Base-by-base conservation (phyloP, 2,888 invertebrate species). In the Vanessa cardui region DNA sequence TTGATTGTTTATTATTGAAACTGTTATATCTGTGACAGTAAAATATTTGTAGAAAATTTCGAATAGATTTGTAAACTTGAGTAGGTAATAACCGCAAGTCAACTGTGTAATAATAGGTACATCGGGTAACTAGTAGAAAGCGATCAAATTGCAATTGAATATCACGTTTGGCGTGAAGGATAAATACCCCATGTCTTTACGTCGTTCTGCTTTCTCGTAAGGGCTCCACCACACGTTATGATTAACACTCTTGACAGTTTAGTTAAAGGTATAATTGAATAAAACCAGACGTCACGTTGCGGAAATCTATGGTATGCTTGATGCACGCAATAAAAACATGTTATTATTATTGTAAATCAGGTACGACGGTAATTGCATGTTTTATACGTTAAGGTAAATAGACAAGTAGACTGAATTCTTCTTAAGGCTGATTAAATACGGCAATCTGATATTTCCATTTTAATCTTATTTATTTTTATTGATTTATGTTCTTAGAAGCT, bases 71-170 rank as follows among this genome's bases (percentile, higher is more conserved):
- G 33, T 33, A 56, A 33, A 33, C 33, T 8, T 56, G 33, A 50
- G 15, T n/a, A n/a, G n/a, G n/a, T 33, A 16, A 33, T 33, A 49
- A 50, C 56, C 39, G 56, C 56, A 33, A 18, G 20, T 60, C 61
- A 50, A n/a, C 49, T 16, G 46, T 45, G 45, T 62, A 54, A 73
- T 72, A 64, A 62, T 69, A 69, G n/a, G 3, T 73, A 70, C 72
- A 71, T 68, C 72, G 67, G 74, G 65, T 74, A 56, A 49, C 49
- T 56, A 75, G 67, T 75, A 81, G 87, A 87, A 87, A 87, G 83
- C 84, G 80, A 85, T 86, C 81, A 79, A 78, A 82, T 84, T 83
- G 81, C 86, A 79, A 85, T 84, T 82, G 83, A 84, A 87, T 84
- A 83, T 81, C 79, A 78, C 76, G 77, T 80, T 76, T 73, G 75